A percentile compares a stretch with the other conserved stretches of the same genome.
These are phyloP conservation scores for Agrilus cyanescens DNA, from an alignment of 2,888 invertebrate species.

Conservation along the genomic window DNA sequence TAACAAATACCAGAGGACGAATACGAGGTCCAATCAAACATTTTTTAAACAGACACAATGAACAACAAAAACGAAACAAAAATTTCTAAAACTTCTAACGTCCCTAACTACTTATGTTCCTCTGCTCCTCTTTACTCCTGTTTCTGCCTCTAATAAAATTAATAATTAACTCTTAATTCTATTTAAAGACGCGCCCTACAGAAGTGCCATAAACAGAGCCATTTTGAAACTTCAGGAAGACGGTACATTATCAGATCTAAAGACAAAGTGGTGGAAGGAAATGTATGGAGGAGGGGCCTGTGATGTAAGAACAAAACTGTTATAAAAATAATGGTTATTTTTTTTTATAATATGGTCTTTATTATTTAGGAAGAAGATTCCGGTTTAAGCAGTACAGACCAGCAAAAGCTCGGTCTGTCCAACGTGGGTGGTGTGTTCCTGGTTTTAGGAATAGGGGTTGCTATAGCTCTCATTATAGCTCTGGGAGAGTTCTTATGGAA, in stretches of 20 bases:
- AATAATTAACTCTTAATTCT: too few relatives aligned
- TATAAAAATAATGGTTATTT: neutral
- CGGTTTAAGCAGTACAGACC: slow-evolving; percentile 3
- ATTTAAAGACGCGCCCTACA: slow-evolving; percentile 57
- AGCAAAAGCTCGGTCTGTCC: slow-evolving; percentile 52
- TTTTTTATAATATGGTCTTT: too few relatives aligned
- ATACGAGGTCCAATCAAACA: too few relatives aligned
- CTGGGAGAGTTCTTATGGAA: slow-evolving; percentile 78
- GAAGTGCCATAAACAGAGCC: slow-evolving; percentile 75
- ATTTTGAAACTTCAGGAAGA: slow-evolving; percentile 84
- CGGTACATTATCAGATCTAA: slow-evolving; percentile 67
- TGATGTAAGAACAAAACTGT: neutral
- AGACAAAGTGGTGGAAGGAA: slow-evolving; percentile 86
- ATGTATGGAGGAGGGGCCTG: slow-evolving; percentile 35
- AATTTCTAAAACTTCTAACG: too few relatives aligned
- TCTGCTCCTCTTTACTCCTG: too few relatives aligned
- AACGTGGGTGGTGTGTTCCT: slow-evolving; percentile 90
- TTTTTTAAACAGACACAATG: too few relatives aligned
- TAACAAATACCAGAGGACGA: too few relatives aligned
- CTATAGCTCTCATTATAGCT: slow-evolving; percentile 60
- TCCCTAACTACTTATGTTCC: too few relatives aligned
- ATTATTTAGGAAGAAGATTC: slow-evolving; percentile 17
- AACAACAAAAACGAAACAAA: too few relatives aligned
- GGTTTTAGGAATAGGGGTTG: slow-evolving; percentile 64
- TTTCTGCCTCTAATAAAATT: too few relatives aligned